Evolutionary conservation across 1,140 invertebrate genomes (phyloP), one percentile per base, ranked within the genome.

Genomic region (Triops cancriformis): DNA sequence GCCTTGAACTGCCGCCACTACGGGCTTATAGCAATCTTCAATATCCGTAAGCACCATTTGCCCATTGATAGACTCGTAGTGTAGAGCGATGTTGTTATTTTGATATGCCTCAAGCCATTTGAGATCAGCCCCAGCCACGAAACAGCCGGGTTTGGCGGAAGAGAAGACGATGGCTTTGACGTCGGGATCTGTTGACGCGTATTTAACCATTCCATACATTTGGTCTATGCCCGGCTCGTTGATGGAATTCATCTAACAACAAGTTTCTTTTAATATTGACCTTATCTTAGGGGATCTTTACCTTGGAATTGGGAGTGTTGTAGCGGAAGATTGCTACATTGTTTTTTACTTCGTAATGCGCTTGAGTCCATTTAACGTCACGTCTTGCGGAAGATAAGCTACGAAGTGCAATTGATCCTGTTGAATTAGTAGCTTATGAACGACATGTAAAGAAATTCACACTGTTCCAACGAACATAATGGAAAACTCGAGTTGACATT

Each of bases 1-100:
- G 31, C 80, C 81, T 26, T 76, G 72, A 14, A 81, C 80, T 14
- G 80, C 81, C 1, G 80, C 80, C 23, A 82, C 76, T n/a, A 80
- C 80, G 3, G 80, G 80, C 80, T 79, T 80, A 37, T 37, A 37
- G 7, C 31, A 37, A 7, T 37, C 31, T 37, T 37, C 31, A 7
- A 37, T 37, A 37, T 37, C 31, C 2, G 31, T 37, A 37, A 37
- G 31, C 7, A 37, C 31, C 31, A 37, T 37, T 37, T 37, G 31
- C 7, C 31, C 31, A 7, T 37, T 37, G 31, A 37, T 37, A 37
- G 31, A 37, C 7, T 37, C 31, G 31, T 4, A 37, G 7, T 37
- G 31, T 37, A 37, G 7, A 4, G 31, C 31, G 7, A 37, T 37
- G 31, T 37, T 37, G 31, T 37, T 37, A 7, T 37, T 2, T 37